Evolutionary conservation across 2,113 vertebrate species (phyloP), one percentile per base, ranked within the genome.

Genomic region (Stegastes partitus): DNA sequence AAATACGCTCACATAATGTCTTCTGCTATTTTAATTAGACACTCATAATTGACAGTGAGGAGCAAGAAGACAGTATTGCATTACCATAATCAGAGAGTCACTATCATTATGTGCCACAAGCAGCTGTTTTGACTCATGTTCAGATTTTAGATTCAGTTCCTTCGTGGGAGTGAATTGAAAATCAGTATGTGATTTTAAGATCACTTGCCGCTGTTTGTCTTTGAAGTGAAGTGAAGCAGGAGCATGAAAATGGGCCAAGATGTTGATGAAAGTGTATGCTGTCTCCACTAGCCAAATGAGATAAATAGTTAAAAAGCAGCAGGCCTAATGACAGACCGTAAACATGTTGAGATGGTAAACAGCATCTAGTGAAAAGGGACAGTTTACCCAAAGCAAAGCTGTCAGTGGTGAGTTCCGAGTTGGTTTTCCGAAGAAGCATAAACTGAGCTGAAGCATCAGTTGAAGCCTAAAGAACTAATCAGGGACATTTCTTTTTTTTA

Each of bases 301-400:
- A 88, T 62, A 53, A 81, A 82, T 58, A 72, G 86, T 74, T 80
- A 68, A 87, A 74, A 51, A 79, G 79, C 68, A 44, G 70, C 77
- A 3, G 68, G 45, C 45, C 59, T 78, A 79, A 84, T 83, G 79
- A 54, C 71, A 70, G 74, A 39, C 37, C 67, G 82, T 82, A 83
- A 87, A 88, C 82, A 85, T 53, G 67, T 4, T 37, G 64, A 44
- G 61, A 74, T 39, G 81, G 83, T 79, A 68, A 89, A 81, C 77
- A 76, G 57, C n/a, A 15, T 61, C 28, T 14, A 42, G 72, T 65
- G 71, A 62, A 68, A 77, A 59, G 62, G 55, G 77, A 79, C 66
- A 70, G 45, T 81, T 69, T 47, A 39, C 59, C 71, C 74, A 19
- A 57, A 66, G 82, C 62, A 71, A 56, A 39, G 22, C 42, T 73